Conservation (phyloP, 2,888 invertebrate species). For the Tipula lateralis region DNA sequence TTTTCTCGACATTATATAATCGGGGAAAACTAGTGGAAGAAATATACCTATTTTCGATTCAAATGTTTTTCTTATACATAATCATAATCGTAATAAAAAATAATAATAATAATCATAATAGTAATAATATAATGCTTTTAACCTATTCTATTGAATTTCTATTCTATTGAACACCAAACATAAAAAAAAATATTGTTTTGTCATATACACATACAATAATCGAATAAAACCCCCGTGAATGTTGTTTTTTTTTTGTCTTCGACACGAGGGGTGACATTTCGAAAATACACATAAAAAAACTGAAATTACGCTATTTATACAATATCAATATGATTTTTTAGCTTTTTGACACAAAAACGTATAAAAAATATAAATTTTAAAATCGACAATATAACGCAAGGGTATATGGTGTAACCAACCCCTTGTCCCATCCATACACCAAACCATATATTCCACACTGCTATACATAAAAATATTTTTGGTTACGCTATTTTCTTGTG, state of each 20-base stretch:
- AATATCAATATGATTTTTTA: constrained; percentile 29
- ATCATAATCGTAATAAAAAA: constrained; percentile 24
- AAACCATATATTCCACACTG: not conserved
- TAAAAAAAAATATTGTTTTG: constrained; percentile 25
- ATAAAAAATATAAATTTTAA: constrained; percentile 27
- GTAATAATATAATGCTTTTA: constrained; percentile 26
- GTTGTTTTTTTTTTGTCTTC: constrained; percentile 25
- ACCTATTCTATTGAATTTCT: constrained; percentile 28
- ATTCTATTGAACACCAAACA: constrained; percentile 25
- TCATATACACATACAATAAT: constrained; percentile 25
- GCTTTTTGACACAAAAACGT: constrained; percentile 25
- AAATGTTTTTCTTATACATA: constrained; percentile 20
- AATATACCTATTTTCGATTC: constrained; percentile 20
- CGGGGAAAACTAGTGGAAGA: constrained; percentile 25
- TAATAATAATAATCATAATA: constrained; percentile 12
- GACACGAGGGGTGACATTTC: constrained; percentile 28
- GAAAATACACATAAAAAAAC: not conserved
- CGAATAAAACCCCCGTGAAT: constrained; percentile 2
- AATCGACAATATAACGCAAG: not conserved
- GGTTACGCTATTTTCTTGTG: constrained; percentile 6
- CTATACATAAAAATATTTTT: not conserved
- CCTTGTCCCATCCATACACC: not conserved
- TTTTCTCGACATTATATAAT: not conserved
- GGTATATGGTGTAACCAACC: not conserved
- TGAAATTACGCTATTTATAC: constrained; percentile 20